These are phyloP conservation scores for Disparrhopalites patrizii DNA, from an alignment of 2,888 invertebrate species.

Conservation along the genomic window DNA sequence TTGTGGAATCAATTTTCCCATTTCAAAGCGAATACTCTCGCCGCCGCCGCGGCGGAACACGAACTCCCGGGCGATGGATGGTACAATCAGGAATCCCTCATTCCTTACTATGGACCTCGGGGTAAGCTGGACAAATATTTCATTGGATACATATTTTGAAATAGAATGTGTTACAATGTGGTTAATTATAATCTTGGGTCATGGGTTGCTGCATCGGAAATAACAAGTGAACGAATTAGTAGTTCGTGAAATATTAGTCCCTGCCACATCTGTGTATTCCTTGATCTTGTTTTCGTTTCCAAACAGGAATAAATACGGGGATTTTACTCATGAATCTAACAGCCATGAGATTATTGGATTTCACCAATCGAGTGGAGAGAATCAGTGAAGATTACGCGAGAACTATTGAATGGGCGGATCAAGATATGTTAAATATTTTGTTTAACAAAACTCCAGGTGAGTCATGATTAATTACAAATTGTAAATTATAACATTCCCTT, in stretches of 20 bases:
- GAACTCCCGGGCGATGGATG: constrained; percentile 88
- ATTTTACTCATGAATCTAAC: constrained; percentile 92
- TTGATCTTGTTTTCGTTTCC: not conserved
- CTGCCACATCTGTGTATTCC: too few species aligned
- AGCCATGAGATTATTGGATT: constrained; percentile 77
- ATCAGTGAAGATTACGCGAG: constrained; percentile 78
- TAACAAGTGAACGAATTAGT: too few species aligned
- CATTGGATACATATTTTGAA: too few species aligned
- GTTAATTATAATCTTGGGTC: too few species aligned
- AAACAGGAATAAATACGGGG: constrained; percentile 72
- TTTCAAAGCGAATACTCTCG: constrained; percentile 82
- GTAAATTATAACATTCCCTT: too few species aligned
- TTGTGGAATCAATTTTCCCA: constrained; percentile 78
- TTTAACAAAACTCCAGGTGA: constrained; percentile 57
- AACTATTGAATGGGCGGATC: constrained; percentile 92
- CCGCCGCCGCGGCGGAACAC: constrained; percentile 81
- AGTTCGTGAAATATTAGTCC: too few species aligned
- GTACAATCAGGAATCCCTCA: constrained; percentile 93
- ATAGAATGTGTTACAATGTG: too few species aligned
- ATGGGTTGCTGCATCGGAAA: too few species aligned
- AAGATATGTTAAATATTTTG: constrained; percentile 89
- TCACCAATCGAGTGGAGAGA: constrained; percentile 78
- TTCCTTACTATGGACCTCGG: constrained; percentile 85
- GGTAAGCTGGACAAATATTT: constrained; percentile 55
- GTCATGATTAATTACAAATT: too few species aligned